Base-by-base conservation (phyloP, 2,113 vertebrate genomes). In the Notiomystis cincta region DNA sequence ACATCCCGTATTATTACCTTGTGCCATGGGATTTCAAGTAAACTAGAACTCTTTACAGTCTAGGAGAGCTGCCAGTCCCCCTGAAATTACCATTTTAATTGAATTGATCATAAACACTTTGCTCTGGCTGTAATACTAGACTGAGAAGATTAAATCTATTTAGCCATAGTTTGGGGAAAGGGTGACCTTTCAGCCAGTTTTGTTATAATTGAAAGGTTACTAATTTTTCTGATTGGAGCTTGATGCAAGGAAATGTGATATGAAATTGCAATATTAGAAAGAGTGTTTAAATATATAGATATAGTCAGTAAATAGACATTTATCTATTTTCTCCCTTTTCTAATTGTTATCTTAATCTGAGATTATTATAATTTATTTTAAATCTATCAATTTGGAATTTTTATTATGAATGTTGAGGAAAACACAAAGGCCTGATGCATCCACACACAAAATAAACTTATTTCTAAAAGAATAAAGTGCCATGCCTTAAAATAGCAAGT, bases 61-160 rank as follows among this genome's bases (percentile, higher is more conserved):
- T 91, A 94, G 94, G 87, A 96, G 84, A 89, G 62, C 82, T 95
- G 89, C 85, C 95, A 96, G 85, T 84, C 75, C 75, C 66, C 47
- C 50, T 91, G 84, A 94, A 97, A 96, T 96, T 96, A 94, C 54
- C 89, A 94, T 96, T 96, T 95, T 97, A 96, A 97, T 97, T 95
- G 78, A 81, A 91, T 62, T 96, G 81, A 87, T 96, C 91, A 87
- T 96, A 94, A 96, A 94, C 61, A 72, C 78, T 90, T 92, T 89
- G 40, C 48, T 93, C 64, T 90, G 82, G 62, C 73, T 87, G 25
- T 82, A 97, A 77, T 93, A 89, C 47, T 65, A 87, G 61, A 61
- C 45, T 69, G 61, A 87, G 81, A 82, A 89, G 91, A 96, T 93
- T 62, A 87, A 84, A 94, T 84, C 87, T 89, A 54, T 95, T 93